phyloP scores from a whole-genome alignment of 2,797 vertebrate genomes.

The Scolopax rusticola region DNA sequence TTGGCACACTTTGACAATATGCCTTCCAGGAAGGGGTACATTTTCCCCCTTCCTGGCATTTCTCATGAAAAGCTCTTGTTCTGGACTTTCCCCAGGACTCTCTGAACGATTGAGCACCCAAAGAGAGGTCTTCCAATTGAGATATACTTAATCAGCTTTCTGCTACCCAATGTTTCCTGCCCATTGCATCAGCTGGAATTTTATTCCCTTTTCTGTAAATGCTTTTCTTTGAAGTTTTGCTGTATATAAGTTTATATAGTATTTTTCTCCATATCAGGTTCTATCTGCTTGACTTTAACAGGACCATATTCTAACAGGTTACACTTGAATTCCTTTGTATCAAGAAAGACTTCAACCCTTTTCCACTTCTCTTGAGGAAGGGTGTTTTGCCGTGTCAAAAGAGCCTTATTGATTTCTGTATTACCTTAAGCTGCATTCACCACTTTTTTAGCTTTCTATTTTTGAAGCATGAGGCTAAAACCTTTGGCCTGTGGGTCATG shows the following conservation, averaged over 20 bases:
- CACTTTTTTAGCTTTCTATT: not conserved
- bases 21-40: not conserved
- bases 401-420: not conserved
- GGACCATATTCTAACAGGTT: not conserved
- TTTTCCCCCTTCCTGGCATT: not conserved
- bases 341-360: not conserved
- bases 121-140: not conserved
- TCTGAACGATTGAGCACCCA: not conserved
- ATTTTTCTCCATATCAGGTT: not conserved
- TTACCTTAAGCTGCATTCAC: not conserved
- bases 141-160: not conserved
- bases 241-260: not conserved
- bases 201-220: not conserved
- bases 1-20: not conserved
- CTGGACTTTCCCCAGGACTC: not conserved
- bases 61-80: not conserved
- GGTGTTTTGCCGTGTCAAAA: not conserved
- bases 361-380: not conserved
- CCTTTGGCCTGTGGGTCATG: not conserved
- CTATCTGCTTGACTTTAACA: not conserved
- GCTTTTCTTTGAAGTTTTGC: not conserved
- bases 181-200: not conserved
- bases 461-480: not conserved
- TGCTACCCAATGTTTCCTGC: not conserved
- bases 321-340: not conserved